Evolutionary conservation across 2,888 invertebrate genomes (phyloP).

Genomic region (Antitype chi): DNA sequence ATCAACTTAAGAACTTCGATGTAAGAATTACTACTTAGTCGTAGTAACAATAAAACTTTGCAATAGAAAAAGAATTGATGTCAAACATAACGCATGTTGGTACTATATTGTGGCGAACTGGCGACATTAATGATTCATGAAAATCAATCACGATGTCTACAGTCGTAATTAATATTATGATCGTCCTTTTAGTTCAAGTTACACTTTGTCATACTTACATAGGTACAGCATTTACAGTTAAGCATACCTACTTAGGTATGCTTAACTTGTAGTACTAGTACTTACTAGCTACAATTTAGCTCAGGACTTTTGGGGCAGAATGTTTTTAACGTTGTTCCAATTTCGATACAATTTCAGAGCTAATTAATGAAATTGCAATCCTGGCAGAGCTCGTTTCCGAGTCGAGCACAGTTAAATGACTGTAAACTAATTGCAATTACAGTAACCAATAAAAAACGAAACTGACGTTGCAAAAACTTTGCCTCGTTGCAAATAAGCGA

Average conservation of each 20-base stretch:
- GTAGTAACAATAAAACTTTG: slow-evolving; percentile 26
- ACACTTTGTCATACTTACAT: slow-evolving; percentile 9
- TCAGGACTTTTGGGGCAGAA: background rate
- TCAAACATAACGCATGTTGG: slow-evolving; percentile 27
- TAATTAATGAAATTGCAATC: slow-evolving; percentile 62
- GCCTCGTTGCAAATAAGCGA: slow-evolving; percentile 24
- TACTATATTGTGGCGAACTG: background rate
- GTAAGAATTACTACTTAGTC: slow-evolving; percentile 4
- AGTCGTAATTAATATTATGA: slow-evolving; percentile 23
- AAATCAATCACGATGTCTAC: slow-evolving; percentile 23
- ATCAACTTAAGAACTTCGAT: slow-evolving; percentile 56
- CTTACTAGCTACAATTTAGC: background rate
- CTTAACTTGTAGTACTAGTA: no score
- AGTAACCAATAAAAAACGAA: slow-evolving; percentile 41
- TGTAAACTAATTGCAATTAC: slow-evolving; percentile 52
- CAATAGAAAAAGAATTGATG: slow-evolving; percentile 26
- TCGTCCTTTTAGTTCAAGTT: slow-evolving; percentile 30
- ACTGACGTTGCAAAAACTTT: slow-evolving; percentile 31
- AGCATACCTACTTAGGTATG: background rate
- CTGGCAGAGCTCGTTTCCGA: slow-evolving; percentile 36
- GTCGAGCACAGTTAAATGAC: slow-evolving; percentile 49
- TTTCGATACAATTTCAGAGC: slow-evolving; percentile 42
- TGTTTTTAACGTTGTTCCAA: slow-evolving; percentile 10
- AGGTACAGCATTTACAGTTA: slow-evolving; percentile 18
- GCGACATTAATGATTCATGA: slow-evolving; percentile 48